These are phyloP conservation scores for Oncorhynchus nerka DNA, from an alignment of 2,113 vertebrate genomes.

Conservation along the genomic window DNA sequence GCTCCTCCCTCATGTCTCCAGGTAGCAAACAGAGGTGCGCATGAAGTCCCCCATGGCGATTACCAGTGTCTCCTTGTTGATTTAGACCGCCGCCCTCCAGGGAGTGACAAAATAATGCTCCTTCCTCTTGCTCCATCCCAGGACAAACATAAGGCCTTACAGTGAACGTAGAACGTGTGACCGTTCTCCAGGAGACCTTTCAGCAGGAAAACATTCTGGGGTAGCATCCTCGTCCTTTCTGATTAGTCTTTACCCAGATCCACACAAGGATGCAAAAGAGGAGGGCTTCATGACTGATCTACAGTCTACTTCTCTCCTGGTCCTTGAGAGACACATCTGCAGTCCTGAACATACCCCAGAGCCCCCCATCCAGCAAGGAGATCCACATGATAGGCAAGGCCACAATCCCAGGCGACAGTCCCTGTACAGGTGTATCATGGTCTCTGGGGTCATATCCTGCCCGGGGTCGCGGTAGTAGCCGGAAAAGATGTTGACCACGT, in stretches of 20 bases:
- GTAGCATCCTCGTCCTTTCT: constrained; percentile 83
- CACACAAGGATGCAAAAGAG: too few relatives aligned
- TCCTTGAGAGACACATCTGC: background rate
- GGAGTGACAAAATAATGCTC: constrained; percentile 87
- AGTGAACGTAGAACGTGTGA: constrained; percentile 93
- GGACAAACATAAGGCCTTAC: constrained; percentile 91
- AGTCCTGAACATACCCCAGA: background rate
- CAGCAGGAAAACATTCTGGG: constrained; percentile 91
- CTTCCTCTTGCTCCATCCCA: constrained; percentile 87
- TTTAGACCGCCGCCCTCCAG: constrained; percentile 86
- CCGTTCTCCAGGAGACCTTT: constrained; percentile 88
- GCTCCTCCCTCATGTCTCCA: constrained; percentile 44
- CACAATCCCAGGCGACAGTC: constrained; percentile 65
- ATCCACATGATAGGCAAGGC: constrained; percentile 90
- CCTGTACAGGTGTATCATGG: constrained; percentile 86
- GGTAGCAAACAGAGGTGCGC: constrained; percentile 60
- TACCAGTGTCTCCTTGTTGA: constrained; percentile 88
- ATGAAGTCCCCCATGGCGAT: constrained; percentile 85
- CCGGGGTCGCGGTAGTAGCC: constrained; percentile 81
- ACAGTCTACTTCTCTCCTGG: background rate
- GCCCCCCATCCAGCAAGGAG: constrained; percentile 80
- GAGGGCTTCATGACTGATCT: too few relatives aligned
- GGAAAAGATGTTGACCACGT: constrained; percentile 87
- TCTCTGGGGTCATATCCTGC: constrained; percentile 84
- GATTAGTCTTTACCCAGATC: too few relatives aligned